Evolutionary conservation across 2,113 vertebrate genomes (phyloP).

Genomic region (Cryptomyrus ogoouensis): DNA sequence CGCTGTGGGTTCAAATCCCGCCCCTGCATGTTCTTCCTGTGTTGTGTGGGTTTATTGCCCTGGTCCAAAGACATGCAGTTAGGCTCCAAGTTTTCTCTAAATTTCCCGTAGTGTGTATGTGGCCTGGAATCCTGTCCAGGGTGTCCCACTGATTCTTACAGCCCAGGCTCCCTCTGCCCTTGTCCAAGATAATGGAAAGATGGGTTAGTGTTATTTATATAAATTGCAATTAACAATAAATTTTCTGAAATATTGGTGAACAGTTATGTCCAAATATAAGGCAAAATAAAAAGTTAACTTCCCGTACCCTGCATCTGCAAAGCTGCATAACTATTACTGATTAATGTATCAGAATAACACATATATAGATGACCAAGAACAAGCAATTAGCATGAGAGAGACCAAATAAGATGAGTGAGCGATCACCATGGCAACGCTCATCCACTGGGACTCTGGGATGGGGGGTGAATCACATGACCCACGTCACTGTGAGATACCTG

Average conservation of each 20-base stretch:
- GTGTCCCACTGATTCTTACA: neutral
- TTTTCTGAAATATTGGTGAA: neutral
- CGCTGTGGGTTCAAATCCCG: neutral
- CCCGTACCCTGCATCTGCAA: neutral
- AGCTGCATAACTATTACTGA: neutral
- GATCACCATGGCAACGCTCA: slow-evolving; percentile 61
- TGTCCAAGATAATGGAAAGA: neutral
- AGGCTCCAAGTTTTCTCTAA: neutral
- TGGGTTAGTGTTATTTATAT: neutral
- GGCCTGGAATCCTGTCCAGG: neutral
- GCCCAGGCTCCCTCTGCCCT: neutral
- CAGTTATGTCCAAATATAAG: neutral
- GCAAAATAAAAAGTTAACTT: neutral
- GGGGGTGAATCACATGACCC: slow-evolving; percentile 37
- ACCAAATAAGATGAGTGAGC: slow-evolving; percentile 59
- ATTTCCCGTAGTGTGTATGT: neutral
- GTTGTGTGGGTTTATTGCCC: neutral
- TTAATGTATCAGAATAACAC: neutral
- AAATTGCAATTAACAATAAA: neutral
- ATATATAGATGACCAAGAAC: neutral
- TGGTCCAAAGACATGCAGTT: neutral
- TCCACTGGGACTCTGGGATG: slow-evolving; percentile 33
- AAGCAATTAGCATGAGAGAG: slow-evolving; percentile 38
- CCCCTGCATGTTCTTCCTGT: neutral
- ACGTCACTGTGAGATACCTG: slow-evolving; percentile 33